Percentiles rank a stretch among this genome's conserved stretches.
Conservation (phyloP, 2,888 invertebrate genomes). For the Erannis defoliaria region DNA sequence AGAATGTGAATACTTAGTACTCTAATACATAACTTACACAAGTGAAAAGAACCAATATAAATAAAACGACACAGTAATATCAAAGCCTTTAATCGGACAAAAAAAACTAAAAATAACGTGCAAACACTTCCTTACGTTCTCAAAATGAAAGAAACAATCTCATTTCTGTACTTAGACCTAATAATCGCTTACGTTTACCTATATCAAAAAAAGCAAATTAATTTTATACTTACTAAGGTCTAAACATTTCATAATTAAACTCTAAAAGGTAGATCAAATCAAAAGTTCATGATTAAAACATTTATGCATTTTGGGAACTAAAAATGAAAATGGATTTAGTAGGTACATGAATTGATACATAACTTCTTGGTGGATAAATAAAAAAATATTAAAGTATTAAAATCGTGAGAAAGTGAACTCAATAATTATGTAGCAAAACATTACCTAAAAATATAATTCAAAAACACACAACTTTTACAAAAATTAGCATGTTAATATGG, state of each 20-base stretch:
- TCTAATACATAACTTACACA: too few species aligned
- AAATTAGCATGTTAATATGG: conserved; percentile 82
- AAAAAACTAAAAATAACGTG: conserved; percentile 75
- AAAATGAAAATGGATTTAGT: conserved; percentile 48
- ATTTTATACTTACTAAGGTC: conserved; percentile 54
- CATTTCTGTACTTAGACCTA: conserved; percentile 12
- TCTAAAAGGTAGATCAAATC: conserved; percentile 76
- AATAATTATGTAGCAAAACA: conserved; percentile 74
- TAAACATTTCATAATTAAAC: conserved; percentile 76
- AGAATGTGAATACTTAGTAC: too few species aligned
- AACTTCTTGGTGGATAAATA: conserved; percentile 61
- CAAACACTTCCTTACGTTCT: conserved; percentile 61
- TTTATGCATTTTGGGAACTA: conserved; percentile 36
- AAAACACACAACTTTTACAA: conserved; percentile 69
- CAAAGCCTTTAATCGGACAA: conserved; percentile 71
- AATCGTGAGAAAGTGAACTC: conserved; percentile 45
- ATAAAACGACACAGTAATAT: conserved; percentile 45
- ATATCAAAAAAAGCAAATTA: conserved; percentile 53
- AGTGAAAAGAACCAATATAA: conserved; percentile 23
- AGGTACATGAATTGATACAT: conserved; percentile 75
- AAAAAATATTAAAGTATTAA: conserved; percentile 24
- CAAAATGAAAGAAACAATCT: conserved; percentile 58
- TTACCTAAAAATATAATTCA: conserved; percentile 58
- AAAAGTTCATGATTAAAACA: conserved; percentile 83
- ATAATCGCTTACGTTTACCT: conserved; percentile 23